Conservation (phyloP, 2,797 vertebrate genomes). For the Salmo trutta region DNA sequence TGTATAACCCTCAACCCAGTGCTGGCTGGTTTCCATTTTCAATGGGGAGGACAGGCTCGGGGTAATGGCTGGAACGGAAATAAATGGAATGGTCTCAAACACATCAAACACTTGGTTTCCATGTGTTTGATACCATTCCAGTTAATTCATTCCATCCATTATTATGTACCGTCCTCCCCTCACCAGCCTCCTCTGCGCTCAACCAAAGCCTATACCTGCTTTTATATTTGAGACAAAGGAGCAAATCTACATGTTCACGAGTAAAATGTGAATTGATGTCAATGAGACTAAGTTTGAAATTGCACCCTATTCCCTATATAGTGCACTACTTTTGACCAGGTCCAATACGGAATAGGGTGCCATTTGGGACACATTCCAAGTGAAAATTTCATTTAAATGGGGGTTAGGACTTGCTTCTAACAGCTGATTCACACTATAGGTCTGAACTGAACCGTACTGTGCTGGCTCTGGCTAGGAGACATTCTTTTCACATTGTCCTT, state of each 20-base stretch:
- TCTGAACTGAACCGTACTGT: background rate
- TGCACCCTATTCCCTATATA: background rate
- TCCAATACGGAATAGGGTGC: background rate
- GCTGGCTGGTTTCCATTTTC: too few species aligned
- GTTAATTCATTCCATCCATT: too few species aligned
- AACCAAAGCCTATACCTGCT: background rate
- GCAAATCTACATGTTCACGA: background rate
- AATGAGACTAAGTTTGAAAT: background rate
- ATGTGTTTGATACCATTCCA: too few species aligned
- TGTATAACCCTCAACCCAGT: too few species aligned
- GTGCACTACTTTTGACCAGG: background rate
- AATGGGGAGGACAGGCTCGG: too few species aligned
- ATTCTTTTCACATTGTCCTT: constrained; percentile 4
- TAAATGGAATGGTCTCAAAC: too few species aligned
- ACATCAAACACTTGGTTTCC: too few species aligned
- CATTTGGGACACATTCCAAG: background rate
- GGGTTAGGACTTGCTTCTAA: background rate
- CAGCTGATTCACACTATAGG: background rate
- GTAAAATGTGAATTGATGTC: background rate
- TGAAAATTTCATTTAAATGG: background rate
- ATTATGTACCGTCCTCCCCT: too few species aligned
- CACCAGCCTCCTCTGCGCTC: background rate
- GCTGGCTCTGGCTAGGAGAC: background rate
- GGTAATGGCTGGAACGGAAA: too few species aligned
- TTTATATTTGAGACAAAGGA: background rate